Evolutionary conservation across 2,888 invertebrate species (phyloP).

Genomic region (Anodontia alba): DNA sequence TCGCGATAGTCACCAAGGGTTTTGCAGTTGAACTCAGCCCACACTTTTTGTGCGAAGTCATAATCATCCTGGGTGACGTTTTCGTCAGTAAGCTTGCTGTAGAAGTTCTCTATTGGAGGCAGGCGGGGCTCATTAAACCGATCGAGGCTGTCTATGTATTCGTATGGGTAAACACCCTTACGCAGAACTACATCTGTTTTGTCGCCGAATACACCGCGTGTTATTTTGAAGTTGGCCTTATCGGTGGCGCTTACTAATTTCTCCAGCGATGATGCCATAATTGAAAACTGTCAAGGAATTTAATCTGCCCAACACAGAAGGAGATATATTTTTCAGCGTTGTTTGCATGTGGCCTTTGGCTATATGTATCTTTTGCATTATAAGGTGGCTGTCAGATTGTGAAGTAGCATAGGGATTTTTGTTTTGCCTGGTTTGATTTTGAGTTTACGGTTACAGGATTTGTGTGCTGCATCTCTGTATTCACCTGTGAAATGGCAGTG

Average conservation of each 20-base stretch:
- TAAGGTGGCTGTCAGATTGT: slow-evolving; percentile 26
- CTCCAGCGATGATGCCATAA: slow-evolving; percentile 28
- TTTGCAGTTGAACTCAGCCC: slow-evolving; percentile 56
- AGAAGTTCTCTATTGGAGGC: neutral
- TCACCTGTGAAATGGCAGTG: too few species aligned
- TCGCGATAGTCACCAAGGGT: slow-evolving; percentile 61
- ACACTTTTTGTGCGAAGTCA: slow-evolving; percentile 26
- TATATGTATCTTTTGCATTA: slow-evolving; percentile 30
- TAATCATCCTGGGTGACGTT: neutral
- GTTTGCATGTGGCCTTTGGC: slow-evolving; percentile 6
- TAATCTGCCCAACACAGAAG: slow-evolving; percentile 32
- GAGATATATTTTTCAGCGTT: slow-evolving; percentile 30
- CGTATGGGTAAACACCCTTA: slow-evolving; percentile 4
- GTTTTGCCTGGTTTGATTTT: too few species aligned
- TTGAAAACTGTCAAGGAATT: slow-evolving; percentile 40
- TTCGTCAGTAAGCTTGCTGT: neutral
- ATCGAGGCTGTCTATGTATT: neutral
- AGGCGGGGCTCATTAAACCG: neutral
- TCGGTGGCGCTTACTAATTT: slow-evolving; percentile 11
- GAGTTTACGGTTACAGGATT: too few species aligned
- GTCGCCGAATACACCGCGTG: neutral
- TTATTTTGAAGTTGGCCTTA: slow-evolving; percentile 1
- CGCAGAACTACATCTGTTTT: neutral
- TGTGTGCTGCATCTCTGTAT: too few species aligned
- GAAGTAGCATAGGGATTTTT: too few species aligned